Conservation (phyloP, 2,797 vertebrate species). For the Pseudocheirus occidentalis region DNA sequence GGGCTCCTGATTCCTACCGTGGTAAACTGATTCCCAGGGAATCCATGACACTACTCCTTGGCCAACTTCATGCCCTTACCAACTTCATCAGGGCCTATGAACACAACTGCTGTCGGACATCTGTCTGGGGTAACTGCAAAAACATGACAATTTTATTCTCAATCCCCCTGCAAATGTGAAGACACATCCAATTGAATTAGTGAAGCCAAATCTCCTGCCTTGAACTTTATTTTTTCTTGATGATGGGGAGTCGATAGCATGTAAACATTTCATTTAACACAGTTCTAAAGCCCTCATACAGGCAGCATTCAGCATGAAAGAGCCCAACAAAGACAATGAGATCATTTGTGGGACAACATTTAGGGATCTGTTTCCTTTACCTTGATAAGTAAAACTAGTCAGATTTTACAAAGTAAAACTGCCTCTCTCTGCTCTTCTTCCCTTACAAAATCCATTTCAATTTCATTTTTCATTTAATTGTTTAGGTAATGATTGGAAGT, state of each 20-base stretch:
- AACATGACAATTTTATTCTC: not conserved
- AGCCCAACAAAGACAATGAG: not conserved
- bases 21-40: not conserved
- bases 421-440: not conserved
- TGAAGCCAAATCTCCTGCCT: slow-evolving; percentile 33
- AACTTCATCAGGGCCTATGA: not conserved
- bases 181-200: slow-evolving; percentile 8
- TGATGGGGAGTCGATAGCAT: not conserved
- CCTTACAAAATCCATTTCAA: not conserved
- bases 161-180: slow-evolving; percentile 41
- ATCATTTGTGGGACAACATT: slow-evolving; percentile 2
- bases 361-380: not conserved
- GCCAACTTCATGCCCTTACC: not conserved
- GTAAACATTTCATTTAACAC: slow-evolving; percentile 40
- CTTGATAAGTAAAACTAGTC: slow-evolving; percentile 12
- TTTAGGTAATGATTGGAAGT: not conserved
- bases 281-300: slow-evolving; percentile 13
- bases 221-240: slow-evolving; percentile 20
- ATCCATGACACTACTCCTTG: not conserved
- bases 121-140: not conserved
- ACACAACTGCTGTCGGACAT: not conserved
- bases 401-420: not conserved
- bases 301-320: not conserved
- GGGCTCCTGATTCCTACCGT: not conserved
- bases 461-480: not conserved